Conservation (phyloP, 2,888 invertebrate genomes). For the Venusia cambrica region DNA sequence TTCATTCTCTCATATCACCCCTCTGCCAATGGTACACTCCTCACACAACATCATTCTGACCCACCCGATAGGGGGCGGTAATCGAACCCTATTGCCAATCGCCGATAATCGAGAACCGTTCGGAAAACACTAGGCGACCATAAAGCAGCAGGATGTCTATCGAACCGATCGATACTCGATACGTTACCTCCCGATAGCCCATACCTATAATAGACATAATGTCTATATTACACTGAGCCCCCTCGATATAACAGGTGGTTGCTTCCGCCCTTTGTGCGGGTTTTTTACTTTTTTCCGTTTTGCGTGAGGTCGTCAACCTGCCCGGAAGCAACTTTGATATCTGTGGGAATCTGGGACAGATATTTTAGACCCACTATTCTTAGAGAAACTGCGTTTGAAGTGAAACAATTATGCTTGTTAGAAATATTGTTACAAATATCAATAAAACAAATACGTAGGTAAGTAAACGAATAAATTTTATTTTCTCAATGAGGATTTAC, state of each 20-base stretch:
- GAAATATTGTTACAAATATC: too few species aligned
- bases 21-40: conserved; percentile 4
- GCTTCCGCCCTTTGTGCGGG: conserved; percentile 22
- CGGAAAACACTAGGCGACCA: conserved; percentile 69
- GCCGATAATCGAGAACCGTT: conserved; percentile 73
- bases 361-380: conserved; percentile 13
- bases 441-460: too few species aligned
- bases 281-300: conserved; percentile 16
- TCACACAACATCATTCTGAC: conserved; percentile 11
- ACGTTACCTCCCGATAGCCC: conserved; percentile 27
- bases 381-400: too few species aligned
- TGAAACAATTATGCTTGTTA: too few species aligned
- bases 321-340: conserved; percentile 10
- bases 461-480: too few species aligned
- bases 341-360: conserved; percentile 21
- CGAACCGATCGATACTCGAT: conserved; percentile 67
- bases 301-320: conserved; percentile 12
- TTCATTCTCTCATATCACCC: neutral
- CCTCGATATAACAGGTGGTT: conserved; percentile 28
- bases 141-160: conserved; percentile 43
- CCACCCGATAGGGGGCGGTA: conserved; percentile 21
- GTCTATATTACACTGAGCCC: neutral
- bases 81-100: conserved; percentile 64
- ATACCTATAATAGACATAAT: conserved; percentile 19
- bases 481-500: too few species aligned